A percentile compares a stretch with the other conserved stretches of the same genome.
phyloP scores from a whole-genome alignment of 2,888 invertebrate genomes.

The Lysandra coridon region DNA sequence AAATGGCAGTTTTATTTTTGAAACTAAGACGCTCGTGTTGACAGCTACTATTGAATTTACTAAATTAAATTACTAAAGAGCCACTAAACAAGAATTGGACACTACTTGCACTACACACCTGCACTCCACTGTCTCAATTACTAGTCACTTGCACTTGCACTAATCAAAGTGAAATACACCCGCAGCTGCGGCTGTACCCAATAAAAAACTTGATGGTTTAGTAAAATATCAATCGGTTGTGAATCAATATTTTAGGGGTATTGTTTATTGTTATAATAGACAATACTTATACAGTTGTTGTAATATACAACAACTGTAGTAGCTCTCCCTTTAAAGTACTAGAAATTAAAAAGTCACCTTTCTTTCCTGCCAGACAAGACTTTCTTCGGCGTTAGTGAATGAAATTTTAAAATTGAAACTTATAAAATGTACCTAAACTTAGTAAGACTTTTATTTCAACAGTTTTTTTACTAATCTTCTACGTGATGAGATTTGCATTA shows the following conservation, averaged over 20 bases:
- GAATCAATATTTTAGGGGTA: not conserved
- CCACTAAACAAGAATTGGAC: too few relatives aligned
- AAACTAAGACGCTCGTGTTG: too few relatives aligned
- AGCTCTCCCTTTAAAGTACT: not conserved
- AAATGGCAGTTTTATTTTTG: too few relatives aligned
- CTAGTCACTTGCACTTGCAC: too few relatives aligned
- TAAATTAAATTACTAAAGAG: too few relatives aligned
- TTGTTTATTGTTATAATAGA: not conserved
- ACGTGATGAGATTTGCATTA: not conserved
- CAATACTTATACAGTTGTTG: not conserved
- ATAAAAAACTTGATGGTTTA: not conserved
- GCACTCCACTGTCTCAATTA: too few relatives aligned
- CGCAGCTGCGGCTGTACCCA: not conserved
- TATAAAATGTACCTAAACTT: too few relatives aligned
- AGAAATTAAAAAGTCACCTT: not conserved
- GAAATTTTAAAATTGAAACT: not conserved
- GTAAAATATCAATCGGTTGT: slow-evolving; percentile 11
- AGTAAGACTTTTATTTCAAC: not conserved
- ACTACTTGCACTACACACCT: too few relatives aligned
- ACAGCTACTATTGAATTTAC: too few relatives aligned
- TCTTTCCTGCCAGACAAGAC: not conserved
- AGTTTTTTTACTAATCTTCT: not conserved
- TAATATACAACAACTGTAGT: not conserved
- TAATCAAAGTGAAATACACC: too few relatives aligned
- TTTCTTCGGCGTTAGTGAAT: not conserved